Conservation (phyloP, 2,888 invertebrate genomes). For the Aricia artaxerxes region DNA sequence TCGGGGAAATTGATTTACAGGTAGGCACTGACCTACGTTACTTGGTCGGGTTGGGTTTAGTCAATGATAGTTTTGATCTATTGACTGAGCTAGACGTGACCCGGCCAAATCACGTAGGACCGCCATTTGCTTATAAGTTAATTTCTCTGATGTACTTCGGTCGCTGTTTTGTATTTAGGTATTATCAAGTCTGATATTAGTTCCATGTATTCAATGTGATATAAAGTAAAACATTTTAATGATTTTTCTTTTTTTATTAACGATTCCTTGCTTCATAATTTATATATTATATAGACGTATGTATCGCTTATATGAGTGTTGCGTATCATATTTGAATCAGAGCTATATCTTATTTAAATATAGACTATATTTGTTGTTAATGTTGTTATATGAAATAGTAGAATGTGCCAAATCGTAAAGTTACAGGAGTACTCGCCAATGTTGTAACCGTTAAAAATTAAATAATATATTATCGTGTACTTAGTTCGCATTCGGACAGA, state of each 20-base stretch:
- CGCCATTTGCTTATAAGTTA: not conserved
- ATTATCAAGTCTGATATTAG: conserved; percentile 61
- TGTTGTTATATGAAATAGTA: conserved; percentile 40
- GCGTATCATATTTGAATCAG: conserved; percentile 16
- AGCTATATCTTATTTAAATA: conserved; percentile 42
- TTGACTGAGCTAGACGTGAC: not conserved
- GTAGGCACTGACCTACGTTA: not conserved
- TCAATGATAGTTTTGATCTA: not conserved
- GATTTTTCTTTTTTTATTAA: conserved; percentile 61
- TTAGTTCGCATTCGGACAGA: not conserved
- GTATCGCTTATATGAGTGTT: conserved; percentile 49
- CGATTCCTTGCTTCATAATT: conserved; percentile 52
- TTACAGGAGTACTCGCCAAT: conserved; percentile 69
- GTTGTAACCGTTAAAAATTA: conserved; percentile 34
- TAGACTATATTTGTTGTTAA: conserved; percentile 46
- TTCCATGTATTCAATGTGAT: conserved; percentile 72
- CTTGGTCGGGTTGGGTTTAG: not conserved
- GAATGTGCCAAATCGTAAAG: conserved; percentile 66
- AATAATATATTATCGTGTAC: not conserved
- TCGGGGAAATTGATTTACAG: not conserved
- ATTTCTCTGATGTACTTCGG: not conserved
- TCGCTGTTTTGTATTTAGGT: conserved; percentile 39
- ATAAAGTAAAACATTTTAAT: conserved; percentile 68
- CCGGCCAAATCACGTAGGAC: not conserved
- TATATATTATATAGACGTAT: conserved; percentile 45